Evolutionary conservation across 2,797 vertebrate genomes (phyloP), one percentile per base, ranked within the genome.

Genomic region (Pseudotriccus pelzelni): DNA sequence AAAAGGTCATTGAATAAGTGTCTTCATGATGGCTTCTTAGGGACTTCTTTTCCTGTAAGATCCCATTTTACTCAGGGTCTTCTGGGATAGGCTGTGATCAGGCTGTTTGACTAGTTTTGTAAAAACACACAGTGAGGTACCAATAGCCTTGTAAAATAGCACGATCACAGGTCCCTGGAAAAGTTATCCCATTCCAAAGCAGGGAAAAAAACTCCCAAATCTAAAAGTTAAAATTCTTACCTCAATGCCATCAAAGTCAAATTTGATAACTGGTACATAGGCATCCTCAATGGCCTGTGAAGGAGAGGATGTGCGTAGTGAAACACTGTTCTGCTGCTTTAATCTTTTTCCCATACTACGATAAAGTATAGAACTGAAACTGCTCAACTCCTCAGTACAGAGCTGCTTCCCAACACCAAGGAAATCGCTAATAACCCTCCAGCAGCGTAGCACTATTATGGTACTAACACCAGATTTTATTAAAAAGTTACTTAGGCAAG

Each of bases 201-300:
- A 93, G 52, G 52, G 34, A 87, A 82, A 52, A 50, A 41, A 25
- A 8, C 14, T 0, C 0, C 6, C 27, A 52, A 52, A 30, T 16
- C 9, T 4, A 9, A 14, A 52, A 60, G 27, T 19, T 39, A 5
- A 87, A 77, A 73, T 20, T 70, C 91, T 98, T 98, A 99, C 99
- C 98, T 99, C 99, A 96, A 99, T 99, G 84, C 98, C 98, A 93
- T 99, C 98, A 98, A 99, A 99, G 96, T 99, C 99, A 98, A 99
- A 99, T 97, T 99, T 99, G 94, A 99, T 98, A 97, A 99, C 99
- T 7, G 99, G 99, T 82, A 99, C 99, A 97, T 99, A 99, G 6
- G 99, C 99, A 96, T 99, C 99, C 96, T 99, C 99, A 32, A 99
- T 99, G 96, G 99, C 99, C 99, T 99, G 94, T 63, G 93, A 94